phyloP scores from a whole-genome alignment of 1,140 invertebrate species.

The Brachionus calyciflorus region DNA sequence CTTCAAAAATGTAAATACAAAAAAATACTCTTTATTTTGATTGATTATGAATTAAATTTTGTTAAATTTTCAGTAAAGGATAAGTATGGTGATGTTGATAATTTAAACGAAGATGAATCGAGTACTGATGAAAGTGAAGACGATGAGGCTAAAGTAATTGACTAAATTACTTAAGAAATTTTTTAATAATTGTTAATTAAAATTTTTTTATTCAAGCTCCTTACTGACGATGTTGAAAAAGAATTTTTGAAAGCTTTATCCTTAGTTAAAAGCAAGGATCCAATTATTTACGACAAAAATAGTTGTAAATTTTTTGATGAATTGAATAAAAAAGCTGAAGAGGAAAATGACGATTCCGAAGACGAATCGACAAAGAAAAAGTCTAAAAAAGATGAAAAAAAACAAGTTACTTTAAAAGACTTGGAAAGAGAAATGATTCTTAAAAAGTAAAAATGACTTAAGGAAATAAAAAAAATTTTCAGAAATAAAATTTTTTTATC shows the following conservation, averaged over 20 bases:
- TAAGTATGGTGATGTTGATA: constrained; percentile 66
- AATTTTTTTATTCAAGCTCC: constrained; percentile 53
- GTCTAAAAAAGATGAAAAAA: constrained; percentile 59
- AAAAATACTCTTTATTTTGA: background rate
- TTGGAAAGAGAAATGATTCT: constrained; percentile 75
- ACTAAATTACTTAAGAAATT: background rate
- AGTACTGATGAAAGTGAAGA: constrained; percentile 64
- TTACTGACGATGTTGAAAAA: constrained; percentile 70
- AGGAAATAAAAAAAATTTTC: constrained; percentile 66
- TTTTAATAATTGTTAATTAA: background rate
- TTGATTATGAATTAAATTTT: too few species aligned
- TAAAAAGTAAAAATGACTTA: constrained; percentile 68
- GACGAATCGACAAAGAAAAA: constrained; percentile 56
- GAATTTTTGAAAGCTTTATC: constrained; percentile 81
- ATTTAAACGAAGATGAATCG: constrained; percentile 52
- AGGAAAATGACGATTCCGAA: constrained; percentile 60
- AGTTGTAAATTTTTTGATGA: constrained; percentile 41
- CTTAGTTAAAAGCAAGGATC: constrained; percentile 80
- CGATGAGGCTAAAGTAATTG: constrained; percentile 64
- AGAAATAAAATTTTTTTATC: constrained; percentile 67
- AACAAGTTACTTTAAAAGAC: constrained; percentile 72
- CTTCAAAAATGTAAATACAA: constrained; percentile 73
- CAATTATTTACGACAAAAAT: constrained; percentile 73
- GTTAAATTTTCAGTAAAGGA: constrained; percentile 70
- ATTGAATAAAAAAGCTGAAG: constrained; percentile 48